Conservation (phyloP, 2,888 invertebrate species). For the Mystacides longicornis region DNA sequence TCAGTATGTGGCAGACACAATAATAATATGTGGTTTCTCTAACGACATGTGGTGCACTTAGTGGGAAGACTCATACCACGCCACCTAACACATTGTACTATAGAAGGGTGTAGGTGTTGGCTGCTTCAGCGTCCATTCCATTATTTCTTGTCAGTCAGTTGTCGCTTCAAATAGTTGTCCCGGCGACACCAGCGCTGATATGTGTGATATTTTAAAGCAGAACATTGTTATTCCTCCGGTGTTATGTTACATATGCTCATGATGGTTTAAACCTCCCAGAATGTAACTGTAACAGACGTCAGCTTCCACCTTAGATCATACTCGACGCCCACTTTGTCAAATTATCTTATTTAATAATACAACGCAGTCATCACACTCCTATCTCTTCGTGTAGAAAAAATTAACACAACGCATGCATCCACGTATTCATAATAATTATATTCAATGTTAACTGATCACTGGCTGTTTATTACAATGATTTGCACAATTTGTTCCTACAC, state of each 20-base stretch:
- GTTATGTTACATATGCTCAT: too few species aligned
- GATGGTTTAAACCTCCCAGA: too few species aligned
- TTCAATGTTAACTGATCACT: too few species aligned
- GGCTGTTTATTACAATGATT: not conserved
- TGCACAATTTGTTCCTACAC: not conserved
- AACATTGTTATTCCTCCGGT: not conserved
- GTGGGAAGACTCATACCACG: not conserved
- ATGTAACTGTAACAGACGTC: too few species aligned
- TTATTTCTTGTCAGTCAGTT: not conserved
- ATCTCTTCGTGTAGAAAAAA: too few species aligned
- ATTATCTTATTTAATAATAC: conserved; percentile 18
- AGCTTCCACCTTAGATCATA: conserved; percentile 12
- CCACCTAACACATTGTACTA: not conserved
- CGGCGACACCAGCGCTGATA: too few species aligned
- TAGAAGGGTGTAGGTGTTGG: not conserved
- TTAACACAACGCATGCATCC: too few species aligned
- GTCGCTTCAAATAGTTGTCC: not conserved
- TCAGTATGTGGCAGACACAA: not conserved
- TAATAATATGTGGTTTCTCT: not conserved
- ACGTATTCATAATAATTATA: too few species aligned
- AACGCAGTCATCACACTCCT: not conserved
- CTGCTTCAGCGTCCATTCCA: not conserved
- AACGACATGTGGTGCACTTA: not conserved
- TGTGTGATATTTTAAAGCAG: not conserved
- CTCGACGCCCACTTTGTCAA: conserved; percentile 13